Conservation (phyloP, 2,888 invertebrate genomes). For the Gryllus longicercus region DNA sequence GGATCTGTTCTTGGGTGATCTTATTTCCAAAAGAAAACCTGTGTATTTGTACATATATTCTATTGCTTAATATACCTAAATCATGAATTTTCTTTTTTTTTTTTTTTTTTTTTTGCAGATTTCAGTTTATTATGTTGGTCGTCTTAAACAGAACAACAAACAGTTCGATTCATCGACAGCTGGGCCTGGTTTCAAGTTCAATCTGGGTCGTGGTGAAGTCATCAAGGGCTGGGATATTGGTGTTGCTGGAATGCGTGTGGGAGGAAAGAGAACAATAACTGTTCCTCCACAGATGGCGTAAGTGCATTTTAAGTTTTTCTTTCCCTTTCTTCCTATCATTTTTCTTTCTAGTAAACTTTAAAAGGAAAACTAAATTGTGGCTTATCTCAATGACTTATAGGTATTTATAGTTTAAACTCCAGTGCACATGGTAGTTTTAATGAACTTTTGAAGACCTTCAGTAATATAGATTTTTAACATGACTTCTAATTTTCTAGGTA, state of each 20-base stretch:
- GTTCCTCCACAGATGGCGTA: conserved; percentile 85
- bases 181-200: conserved; percentile 83
- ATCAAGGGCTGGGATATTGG: conserved; percentile 90
- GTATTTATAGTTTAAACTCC: no score
- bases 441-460: no score
- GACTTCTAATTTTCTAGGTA: conserved; percentile 45
- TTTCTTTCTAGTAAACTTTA: no score
- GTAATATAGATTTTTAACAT: no score
- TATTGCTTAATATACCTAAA: neutral
- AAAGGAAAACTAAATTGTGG: no score
- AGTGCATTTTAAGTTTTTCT: conserved; percentile 46
- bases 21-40: neutral
- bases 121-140: conserved; percentile 81
- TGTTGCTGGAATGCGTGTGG: conserved; percentile 88
- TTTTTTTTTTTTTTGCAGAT: conserved; percentile 42
- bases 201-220: conserved; percentile 78
- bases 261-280: conserved; percentile 80
- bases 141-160: conserved; percentile 76
- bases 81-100: neutral
- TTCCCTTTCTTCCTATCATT: no score
- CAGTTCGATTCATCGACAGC: conserved; percentile 74
- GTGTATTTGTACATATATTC: neutral
- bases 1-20: neutral
- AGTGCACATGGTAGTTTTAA: no score
- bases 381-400: no score